Evolutionary conservation across 30 jellyfish, hydroid and myxozoan species (phyloP), one percentile per base, ranked within the genome.

Genomic region (Aurelia coerulea): DNA sequence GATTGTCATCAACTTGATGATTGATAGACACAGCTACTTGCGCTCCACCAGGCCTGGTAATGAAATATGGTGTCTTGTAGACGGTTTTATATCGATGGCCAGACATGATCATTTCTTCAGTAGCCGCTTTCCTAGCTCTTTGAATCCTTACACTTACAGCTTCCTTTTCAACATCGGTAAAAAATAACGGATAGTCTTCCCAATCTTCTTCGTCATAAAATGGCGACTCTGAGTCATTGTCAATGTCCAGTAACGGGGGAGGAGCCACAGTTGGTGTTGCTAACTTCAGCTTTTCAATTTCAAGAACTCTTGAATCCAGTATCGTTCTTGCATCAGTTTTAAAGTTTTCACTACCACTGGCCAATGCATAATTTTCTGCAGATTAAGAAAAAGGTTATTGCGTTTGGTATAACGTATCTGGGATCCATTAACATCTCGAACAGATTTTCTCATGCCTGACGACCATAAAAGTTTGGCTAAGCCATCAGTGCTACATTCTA

Each of bases 211-310:
- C 87, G 64, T 73, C 72, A 31, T 74, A 81, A 52, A 74, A 74
- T 4, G 83, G 93, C 2, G 93, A 73, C 54, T 13, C 76, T 33
- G 88, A 84, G 16, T 84, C 83, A 32, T 10, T 69, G 42, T 84
- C 87, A 29, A 66, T 58, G 18, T 73, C 88, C 7, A 41, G 74
- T 11, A 84, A 34, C 6, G 88, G 77, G 3, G 80, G 86, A 2
- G 93, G 88, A 6, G 63, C 65, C 29, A 23, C 93, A 39, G 51
- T 32, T 4, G 93, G 93, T 16, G 93, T 84, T 4, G 76, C 29
- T 52, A 73, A 62, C 76, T 84, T 84, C 58, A 84, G 58, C 60
- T 84, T 84, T 51, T 84, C 93, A 19, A 84, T 62, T 51, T 84
- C 93, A 42, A 84, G 52, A 1, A 73, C 6, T 71, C 80, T 84